Percentiles rank a stretch among this genome's conserved stretches.
phyloP scores from a whole-genome alignment of 2,113 vertebrate genomes.

The Psettodes erumei region DNA sequence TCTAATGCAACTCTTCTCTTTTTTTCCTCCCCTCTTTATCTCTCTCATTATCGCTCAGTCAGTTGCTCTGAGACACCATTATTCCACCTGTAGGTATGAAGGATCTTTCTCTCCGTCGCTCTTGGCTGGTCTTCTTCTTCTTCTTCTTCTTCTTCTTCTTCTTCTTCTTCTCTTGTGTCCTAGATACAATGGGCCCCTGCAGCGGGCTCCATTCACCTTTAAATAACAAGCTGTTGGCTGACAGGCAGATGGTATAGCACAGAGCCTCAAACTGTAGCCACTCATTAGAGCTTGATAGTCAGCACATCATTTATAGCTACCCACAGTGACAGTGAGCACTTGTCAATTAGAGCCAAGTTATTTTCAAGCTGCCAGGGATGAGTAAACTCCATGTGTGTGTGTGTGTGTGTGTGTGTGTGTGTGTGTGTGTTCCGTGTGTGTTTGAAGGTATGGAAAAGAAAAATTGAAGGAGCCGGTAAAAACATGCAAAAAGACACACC shows the following conservation, averaged over 20 bases:
- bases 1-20: conserved; percentile 12
- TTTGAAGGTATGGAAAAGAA: conserved; percentile 1
- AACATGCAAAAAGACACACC: conserved; percentile 24
- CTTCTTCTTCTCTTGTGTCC: conserved; percentile 42
- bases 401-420: neutral
- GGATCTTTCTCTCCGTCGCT: conserved; percentile 3
- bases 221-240: conserved; percentile 67
- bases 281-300: conserved; percentile 66
- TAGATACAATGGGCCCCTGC: conserved; percentile 54
- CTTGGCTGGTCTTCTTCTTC: conserved; percentile 12
- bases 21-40: conserved; percentile 27
- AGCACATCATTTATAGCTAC: conserved; percentile 49
- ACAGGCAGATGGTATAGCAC: conserved; percentile 59
- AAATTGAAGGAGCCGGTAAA: conserved; percentile 47
- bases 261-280: conserved; percentile 43
- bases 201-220: conserved; percentile 62
- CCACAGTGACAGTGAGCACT: conserved; percentile 46
- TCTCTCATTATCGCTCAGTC: conserved; percentile 35
- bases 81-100: conserved; percentile 55
- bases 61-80: conserved; percentile 16
- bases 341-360: conserved; percentile 69
- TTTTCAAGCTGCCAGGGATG: conserved; percentile 49
- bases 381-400: conserved; percentile 59
- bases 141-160: neutral
- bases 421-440: conserved; percentile 1